Evolutionary conservation across 2,888 invertebrate species (phyloP).

Genomic region (Melolontha melolontha): DNA sequence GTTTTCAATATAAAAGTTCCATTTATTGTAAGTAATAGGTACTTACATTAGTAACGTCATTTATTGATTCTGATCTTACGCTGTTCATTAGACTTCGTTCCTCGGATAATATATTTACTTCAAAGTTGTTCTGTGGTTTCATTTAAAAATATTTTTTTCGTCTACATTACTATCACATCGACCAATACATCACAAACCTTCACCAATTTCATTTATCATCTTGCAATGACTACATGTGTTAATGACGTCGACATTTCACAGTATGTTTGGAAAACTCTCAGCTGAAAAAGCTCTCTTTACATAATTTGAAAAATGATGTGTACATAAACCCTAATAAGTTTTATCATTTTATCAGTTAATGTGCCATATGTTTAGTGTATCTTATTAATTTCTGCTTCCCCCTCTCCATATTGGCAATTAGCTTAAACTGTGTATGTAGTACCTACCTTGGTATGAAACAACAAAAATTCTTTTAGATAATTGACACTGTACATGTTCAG

Average conservation of each 20-base stretch:
- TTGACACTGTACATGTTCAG: not conserved
- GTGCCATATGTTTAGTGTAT: too few relatives aligned
- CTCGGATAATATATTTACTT: constrained; percentile 14
- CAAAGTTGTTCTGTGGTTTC: not conserved
- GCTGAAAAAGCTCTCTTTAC: too few relatives aligned
- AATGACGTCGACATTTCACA: too few relatives aligned
- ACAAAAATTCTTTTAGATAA: not conserved
- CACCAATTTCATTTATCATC: too few relatives aligned
- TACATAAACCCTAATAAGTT: too few relatives aligned
- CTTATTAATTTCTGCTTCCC: too few relatives aligned
- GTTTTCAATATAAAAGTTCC: too few relatives aligned
- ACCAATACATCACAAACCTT: too few relatives aligned
- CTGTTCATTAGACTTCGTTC: not conserved
- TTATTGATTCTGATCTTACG: not conserved
- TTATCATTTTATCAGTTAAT: too few relatives aligned
- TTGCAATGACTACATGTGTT: too few relatives aligned
- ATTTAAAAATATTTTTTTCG: not conserved
- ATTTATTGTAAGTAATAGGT: not conserved
- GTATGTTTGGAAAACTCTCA: too few relatives aligned
- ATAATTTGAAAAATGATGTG: too few relatives aligned
- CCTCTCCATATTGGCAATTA: not conserved
- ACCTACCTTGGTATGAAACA: not conserved
- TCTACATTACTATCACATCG: not conserved
- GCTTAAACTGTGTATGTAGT: not conserved
- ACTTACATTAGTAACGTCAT: not conserved